Evolutionary conservation across 2,888 invertebrate species (phyloP).

Genomic region (Andrena bucephala): DNA sequence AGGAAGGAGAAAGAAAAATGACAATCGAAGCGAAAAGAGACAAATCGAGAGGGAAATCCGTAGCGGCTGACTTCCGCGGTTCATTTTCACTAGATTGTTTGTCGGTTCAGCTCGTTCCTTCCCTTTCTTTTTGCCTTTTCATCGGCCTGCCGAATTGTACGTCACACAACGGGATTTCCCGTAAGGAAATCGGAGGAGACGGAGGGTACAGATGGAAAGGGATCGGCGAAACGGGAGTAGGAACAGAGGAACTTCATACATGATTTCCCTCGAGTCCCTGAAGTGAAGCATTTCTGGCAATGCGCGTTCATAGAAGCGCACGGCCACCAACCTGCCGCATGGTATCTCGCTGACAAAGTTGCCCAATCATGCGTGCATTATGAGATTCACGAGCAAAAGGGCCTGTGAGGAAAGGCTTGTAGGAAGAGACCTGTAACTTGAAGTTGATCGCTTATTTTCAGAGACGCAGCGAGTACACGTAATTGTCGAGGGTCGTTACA

Average conservation of each 20-base stretch:
- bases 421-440: slow-evolving; percentile 21
- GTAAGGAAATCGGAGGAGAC: slow-evolving; percentile 66
- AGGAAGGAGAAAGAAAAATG: not conserved
- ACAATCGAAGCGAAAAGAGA: not conserved
- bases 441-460: slow-evolving; percentile 23
- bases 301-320: slow-evolving; percentile 76
- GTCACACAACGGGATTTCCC: slow-evolving; percentile 72
- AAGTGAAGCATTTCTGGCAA: slow-evolving; percentile 83
- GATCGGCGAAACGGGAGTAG: slow-evolving; percentile 67
- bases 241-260: slow-evolving; percentile 82
- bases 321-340: slow-evolving; percentile 71
- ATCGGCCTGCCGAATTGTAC: slow-evolving; percentile 70
- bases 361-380: slow-evolving; percentile 82
- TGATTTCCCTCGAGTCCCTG: slow-evolving; percentile 84
- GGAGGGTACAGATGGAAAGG: slow-evolving; percentile 68
- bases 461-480: not conserved
- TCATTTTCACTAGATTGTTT: slow-evolving; percentile 74
- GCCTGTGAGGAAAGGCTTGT: slow-evolving; percentile 30
- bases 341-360: slow-evolving; percentile 80
- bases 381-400: slow-evolving; percentile 79
- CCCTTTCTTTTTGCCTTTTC: slow-evolving; percentile 57
- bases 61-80: slow-evolving; percentile 60
- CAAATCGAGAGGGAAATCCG: slow-evolving; percentile 37
- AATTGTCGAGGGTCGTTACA: not conserved
- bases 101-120: slow-evolving; percentile 53